Base-by-base conservation (phyloP, 2,797 vertebrate species). In the Takifugu rubripes region DNA sequence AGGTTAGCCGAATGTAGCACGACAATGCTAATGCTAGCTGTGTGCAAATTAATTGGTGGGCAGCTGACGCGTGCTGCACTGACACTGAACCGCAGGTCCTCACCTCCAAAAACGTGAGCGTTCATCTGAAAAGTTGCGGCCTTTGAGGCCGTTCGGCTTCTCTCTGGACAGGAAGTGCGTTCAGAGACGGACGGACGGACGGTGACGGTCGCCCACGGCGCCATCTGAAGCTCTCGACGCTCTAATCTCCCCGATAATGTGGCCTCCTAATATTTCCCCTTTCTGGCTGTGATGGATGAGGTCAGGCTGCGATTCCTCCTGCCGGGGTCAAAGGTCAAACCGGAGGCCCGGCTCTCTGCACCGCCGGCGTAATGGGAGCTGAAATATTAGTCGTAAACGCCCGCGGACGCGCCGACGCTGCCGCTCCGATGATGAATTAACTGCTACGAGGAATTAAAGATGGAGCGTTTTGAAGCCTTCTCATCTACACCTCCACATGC, bases 381-480 rank as follows among this genome's bases (percentile, higher is more conserved):
- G 90, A 92, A 89, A 87, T 86, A 87, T 89, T 84, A 77, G 85
- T 79, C 69, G 72, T 73, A 74, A 70, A 75, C 79, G 78, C 81
- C 83, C 42, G 81, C 71, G 59, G 74, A 87, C 69, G 77, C 79
- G 68, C 60, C 63, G 64, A 59, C 56, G 78, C 82, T 78, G 67
- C 75, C 36, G 78, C 73, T 63, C 69, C 79, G 80, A 90, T 90
- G 89, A 92, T 90, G 84, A 92, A 92, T 92, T 86, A 92, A 91
- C 87, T 91, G 90, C 81, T 89, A 70, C 14, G 71, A 86, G 75
- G 85, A 90, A 92, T 92, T 91, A 92, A 81, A 89, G 84, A 86
- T 25, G 62, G 66, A 65, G 68, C 80, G 25, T 56, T 73, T 44
- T 77, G 73, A 83, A 66, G 61, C 16, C 4, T 52, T 14, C 26